Conservation (phyloP, 2,888 invertebrate genomes). For the Trichogramma evanescens region DNA sequence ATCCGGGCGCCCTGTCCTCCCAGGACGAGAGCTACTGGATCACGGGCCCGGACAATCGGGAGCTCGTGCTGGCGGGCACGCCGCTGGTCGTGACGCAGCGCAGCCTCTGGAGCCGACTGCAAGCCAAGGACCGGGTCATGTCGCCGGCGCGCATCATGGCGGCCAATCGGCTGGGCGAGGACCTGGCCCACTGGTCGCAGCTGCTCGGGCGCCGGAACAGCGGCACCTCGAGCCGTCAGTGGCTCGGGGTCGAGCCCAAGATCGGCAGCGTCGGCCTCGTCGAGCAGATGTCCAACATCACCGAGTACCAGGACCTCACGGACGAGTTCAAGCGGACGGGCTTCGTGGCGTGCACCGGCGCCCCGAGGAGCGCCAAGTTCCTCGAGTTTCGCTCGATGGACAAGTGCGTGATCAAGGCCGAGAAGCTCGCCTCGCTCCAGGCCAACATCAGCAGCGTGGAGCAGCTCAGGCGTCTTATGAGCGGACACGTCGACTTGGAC, state of each 20-base stretch:
- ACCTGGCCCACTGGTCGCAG: constrained; percentile 67
- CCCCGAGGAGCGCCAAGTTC: constrained; percentile 52
- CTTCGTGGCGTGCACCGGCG: constrained; percentile 68
- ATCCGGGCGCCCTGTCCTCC: constrained; percentile 74
- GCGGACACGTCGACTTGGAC: constrained; percentile 49
- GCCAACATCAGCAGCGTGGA: constrained; percentile 52
- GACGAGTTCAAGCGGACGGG: constrained; percentile 55
- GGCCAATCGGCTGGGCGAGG: constrained; percentile 71
- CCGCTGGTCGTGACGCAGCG: constrained; percentile 69
- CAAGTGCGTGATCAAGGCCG: constrained; percentile 9
- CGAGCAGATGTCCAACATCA: constrained; percentile 70
- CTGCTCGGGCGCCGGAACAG: constrained; percentile 65
- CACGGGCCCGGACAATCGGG: constrained; percentile 46
- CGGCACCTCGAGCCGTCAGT: constrained; percentile 80
- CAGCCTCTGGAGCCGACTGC: constrained; percentile 62
- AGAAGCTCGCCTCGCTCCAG: constrained; percentile 30
- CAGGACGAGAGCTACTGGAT: constrained; percentile 77
- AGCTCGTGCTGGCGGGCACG: constrained; percentile 69
- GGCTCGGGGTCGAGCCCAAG: constrained; percentile 68
- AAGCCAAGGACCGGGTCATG: constrained; percentile 58
- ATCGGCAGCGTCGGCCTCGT: constrained; percentile 58
- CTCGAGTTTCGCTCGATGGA: constrained; percentile 26
- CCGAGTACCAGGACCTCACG: constrained; percentile 62
- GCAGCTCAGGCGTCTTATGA: constrained; percentile 51
- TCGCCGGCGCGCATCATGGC: constrained; percentile 73